Base-by-base conservation (phyloP, 2,888 invertebrate genomes). In the Cetonia aurata region DNA sequence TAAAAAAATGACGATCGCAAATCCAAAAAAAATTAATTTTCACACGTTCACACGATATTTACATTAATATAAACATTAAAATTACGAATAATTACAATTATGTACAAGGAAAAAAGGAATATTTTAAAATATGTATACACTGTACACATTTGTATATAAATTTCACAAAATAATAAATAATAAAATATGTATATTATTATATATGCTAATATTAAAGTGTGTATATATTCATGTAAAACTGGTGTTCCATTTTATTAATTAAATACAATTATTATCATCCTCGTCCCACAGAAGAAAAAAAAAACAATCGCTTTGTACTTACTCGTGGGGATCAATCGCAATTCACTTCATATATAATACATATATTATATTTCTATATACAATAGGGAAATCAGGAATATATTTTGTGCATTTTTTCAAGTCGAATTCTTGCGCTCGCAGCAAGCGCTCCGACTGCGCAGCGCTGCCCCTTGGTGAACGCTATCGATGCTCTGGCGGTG, bases 401-500 rank as follows among this genome's bases (percentile, higher is more conserved):
- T 57, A 15, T 31, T n/a, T 15, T 25, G 17, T 53, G 37, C 55
- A 12, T 12, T 44, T 42, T 37, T 56, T 78, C 77, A 83, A 42
- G 81, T 83, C 44, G 83, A 83, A 77, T 81, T 81, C 70, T 83
- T 83, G 57, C 82, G 77, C 70, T 81, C 83, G 13, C 77, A 70
- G 10, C 37, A 37, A n/a, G 62, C 37, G 31, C 46, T 56, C 72
- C 81, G 80, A 71, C 78, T 79, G 10, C 65, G 72, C 33, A 79
- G 68, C 59, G 78, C 71, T 3, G 37, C 37, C 41, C 76, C 75
- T 53, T 75, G 76, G 53, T 75, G 76, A 33, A 78, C 76, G 70
- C 81, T 80, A 75, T 82, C 83, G 68, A 82, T 76, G 76, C 82
- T 83, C 71, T 83, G 83, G 46, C 82, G 75, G 72, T 82, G 82